A percentile compares a stretch with the other conserved stretches of the same genome.
phyloP scores from a whole-genome alignment of 2,113 vertebrate species.

The Neomonachus schauinslandi region DNA sequence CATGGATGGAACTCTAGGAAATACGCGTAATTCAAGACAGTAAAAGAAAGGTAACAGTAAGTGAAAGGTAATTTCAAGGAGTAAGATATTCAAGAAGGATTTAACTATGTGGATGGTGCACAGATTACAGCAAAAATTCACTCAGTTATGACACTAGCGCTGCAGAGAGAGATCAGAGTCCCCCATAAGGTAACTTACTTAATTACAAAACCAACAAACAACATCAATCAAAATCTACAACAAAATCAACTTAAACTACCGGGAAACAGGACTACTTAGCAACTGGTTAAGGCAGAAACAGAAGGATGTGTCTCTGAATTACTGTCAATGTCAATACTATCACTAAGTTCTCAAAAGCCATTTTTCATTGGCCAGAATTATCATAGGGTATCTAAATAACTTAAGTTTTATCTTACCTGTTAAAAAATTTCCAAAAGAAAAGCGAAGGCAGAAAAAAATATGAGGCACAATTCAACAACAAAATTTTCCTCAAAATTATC shows the following conservation, averaged over 20 bases:
- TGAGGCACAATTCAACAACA: background rate
- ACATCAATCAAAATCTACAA: background rate
- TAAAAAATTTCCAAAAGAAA: constrained; percentile 43
- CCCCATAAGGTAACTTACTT: background rate
- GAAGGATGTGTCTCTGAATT: background rate
- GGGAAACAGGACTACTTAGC: background rate
- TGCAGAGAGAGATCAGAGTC: background rate
- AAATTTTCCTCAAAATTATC: background rate
- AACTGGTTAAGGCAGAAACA: background rate
- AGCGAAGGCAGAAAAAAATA: background rate
- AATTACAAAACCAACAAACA: background rate
- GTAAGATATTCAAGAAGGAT: background rate
- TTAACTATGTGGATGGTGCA: background rate
- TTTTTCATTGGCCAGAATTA: constrained; percentile 60
- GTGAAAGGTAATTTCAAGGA: background rate
- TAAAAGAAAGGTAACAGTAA: background rate
- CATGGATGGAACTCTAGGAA: background rate
- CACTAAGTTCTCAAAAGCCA: constrained; percentile 27
- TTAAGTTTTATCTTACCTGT: background rate
- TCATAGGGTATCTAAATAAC: background rate
- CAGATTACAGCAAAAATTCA: background rate
- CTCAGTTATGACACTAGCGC: background rate
- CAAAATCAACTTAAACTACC: background rate
- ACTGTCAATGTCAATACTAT: background rate
- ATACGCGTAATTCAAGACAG: background rate